Base-by-base conservation (phyloP, 2,113 vertebrate species). In the Rhynchomys soricoides region DNA sequence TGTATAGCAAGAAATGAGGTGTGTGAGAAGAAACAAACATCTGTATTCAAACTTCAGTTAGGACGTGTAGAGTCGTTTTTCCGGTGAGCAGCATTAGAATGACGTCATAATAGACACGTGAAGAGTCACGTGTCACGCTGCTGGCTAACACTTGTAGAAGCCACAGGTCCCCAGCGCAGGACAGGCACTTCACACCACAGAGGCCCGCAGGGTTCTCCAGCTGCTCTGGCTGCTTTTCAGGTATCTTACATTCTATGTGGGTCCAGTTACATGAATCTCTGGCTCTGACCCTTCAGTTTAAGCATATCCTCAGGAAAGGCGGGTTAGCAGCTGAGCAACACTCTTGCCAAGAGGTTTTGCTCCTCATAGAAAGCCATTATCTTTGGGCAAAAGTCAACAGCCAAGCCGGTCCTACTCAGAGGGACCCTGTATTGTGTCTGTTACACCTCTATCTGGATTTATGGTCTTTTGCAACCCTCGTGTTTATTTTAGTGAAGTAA, bases 121-220 rank as follows among this genome's bases (percentile, higher is more conserved):
- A 22, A 24, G 19, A 43, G 59, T 52, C 40, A 7, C 2, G 0
- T 40, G 77, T 43, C 37, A 11, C 13, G 48, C 10, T 6, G 81
- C 57, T 15, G 10, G 40, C 40, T n/a, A 12, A 0, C 3, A 15
- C 45, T 34, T 10, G 83, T 48, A 52, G 88, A 77, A 37, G 31
- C 50, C 86, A 11, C 78, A 6, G 43, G 24, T 1, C 40, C 64
- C n/a, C 1, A 79, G 71, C 3, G 0, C 5, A 3, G 37, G 48
- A 9, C 40, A 4, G 16, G 50, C 0, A 0, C 3, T 43, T 22
- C 1, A 0, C 15, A 59, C 7, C 15, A 62, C 22, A 3, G 40
- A 87, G 48, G 48, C 70, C 0, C 0, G 19, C 24, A 62, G 62
- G 7, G 34, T 29, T 29, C 6, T 71, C 66, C 34, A 0, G 0